Conservation (phyloP, 2,797 vertebrate species). For the Tauraco hartlaubi region DNA sequence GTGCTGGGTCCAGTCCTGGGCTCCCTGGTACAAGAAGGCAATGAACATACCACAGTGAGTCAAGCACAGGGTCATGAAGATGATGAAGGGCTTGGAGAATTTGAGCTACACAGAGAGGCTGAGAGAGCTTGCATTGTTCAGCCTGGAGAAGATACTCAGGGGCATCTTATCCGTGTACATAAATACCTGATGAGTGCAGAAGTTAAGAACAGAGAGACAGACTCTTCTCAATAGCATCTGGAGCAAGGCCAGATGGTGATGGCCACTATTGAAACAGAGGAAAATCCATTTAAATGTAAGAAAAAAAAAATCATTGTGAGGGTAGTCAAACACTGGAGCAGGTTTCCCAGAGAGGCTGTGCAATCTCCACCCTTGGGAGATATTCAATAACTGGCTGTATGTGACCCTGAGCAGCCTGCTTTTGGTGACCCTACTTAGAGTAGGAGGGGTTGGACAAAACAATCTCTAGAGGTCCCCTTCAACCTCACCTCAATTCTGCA, state of each 20-base stretch:
- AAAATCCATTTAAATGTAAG: not conserved
- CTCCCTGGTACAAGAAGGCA: not conserved
- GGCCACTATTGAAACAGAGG: not conserved
- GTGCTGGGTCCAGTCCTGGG: not conserved
- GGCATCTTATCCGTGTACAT: not conserved
- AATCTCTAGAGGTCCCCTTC: not conserved
- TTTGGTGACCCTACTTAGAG: not conserved
- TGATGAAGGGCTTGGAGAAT: not conserved
- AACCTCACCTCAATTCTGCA: not conserved
- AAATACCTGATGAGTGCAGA: not conserved
- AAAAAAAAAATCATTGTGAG: not conserved
- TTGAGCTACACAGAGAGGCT: not conserved
- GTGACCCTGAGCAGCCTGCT: not conserved
- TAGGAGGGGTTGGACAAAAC: not conserved
- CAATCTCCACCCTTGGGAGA: not conserved
- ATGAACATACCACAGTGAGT: not conserved
- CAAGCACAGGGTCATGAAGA: not conserved
- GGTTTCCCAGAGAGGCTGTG: not conserved
- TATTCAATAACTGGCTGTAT: not conserved
- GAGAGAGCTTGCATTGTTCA: not conserved
- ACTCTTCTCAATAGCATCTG: not conserved
- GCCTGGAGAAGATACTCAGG: not conserved
- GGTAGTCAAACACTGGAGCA: not conserved
- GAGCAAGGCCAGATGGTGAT: not conserved
- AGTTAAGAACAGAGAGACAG: not conserved